Conservation (phyloP, 2,888 invertebrate genomes). For the Thecocarcelia acutangulata region DNA sequence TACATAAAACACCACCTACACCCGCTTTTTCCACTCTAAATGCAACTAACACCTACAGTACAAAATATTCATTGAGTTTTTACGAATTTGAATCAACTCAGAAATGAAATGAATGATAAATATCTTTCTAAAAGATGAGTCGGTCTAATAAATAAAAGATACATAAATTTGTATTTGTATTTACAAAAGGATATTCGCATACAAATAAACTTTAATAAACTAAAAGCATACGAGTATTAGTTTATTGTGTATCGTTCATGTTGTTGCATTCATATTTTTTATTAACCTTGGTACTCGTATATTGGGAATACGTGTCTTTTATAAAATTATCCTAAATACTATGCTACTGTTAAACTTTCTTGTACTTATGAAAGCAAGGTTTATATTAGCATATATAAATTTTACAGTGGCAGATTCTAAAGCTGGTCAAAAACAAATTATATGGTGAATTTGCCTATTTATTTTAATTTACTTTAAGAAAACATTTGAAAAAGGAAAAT, state of each 20-base stretch:
- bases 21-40: too few species aligned
- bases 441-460: too few species aligned
- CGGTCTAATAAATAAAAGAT: too few species aligned
- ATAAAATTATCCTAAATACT: slow-evolving; percentile 17
- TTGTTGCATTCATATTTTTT: background rate
- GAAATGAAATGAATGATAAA: too few species aligned
- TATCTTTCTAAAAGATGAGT: too few species aligned
- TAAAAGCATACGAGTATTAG: slow-evolving; percentile 44
- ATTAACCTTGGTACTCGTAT: background rate
- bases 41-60: too few species aligned
- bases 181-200: background rate
- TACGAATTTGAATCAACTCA: too few species aligned
- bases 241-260: slow-evolving; percentile 2
- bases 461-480: too few species aligned
- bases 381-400: background rate
- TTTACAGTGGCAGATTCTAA: background rate
- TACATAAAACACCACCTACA: too few species aligned
- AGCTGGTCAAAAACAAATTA: too few species aligned
- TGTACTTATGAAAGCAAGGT: background rate
- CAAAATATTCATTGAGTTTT: too few species aligned
- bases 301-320: slow-evolving; percentile 59
- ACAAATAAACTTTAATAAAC: slow-evolving; percentile 52
- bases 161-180: background rate
- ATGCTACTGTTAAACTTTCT: background rate
- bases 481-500: too few species aligned